These are phyloP conservation scores for Basileuterus tristriatus DNA, from an alignment of 2,797 vertebrate genomes.

Conservation along the genomic window DNA sequence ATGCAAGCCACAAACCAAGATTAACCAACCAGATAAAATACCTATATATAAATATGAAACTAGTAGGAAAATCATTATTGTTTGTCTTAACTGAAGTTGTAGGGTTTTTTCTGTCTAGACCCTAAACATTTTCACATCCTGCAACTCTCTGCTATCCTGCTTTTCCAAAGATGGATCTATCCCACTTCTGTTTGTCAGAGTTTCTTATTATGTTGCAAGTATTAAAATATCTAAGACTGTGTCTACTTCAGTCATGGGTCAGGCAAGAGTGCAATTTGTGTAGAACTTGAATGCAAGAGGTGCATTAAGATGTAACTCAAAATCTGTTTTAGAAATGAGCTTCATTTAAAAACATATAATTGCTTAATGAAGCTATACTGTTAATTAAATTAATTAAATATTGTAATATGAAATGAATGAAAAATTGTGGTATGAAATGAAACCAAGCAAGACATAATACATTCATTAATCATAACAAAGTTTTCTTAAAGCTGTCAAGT, in stretches of 20 bases:
- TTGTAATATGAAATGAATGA: not conserved
- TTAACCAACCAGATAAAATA: not conserved
- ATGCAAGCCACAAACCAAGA: not conserved
- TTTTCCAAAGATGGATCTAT: not conserved
- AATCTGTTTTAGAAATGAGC: constrained; percentile 34
- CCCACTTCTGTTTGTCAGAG: not conserved
- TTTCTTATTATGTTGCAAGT: not conserved
- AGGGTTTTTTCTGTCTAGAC: not conserved
- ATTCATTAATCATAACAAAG: constrained; percentile 42
- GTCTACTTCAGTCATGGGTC: not conserved
- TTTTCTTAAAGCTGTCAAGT: constrained; percentile 32
- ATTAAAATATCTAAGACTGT: not conserved
- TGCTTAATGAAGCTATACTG: constrained; percentile 39
- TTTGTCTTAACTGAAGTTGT: not conserved
- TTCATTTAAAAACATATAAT: constrained; percentile 34
- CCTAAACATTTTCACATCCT: not conserved
- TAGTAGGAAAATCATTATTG: not conserved
- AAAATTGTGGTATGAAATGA: constrained; percentile 49
- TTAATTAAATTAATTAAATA: constrained; percentile 58
- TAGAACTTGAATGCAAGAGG: not conserved
- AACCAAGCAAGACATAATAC: constrained; percentile 43
- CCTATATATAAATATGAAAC: not conserved
- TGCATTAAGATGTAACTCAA: not conserved
- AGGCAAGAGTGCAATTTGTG: not conserved
- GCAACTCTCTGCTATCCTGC: not conserved